A percentile compares a stretch with the other conserved stretches of the same genome.
Conservation (phyloP, 2,797 vertebrate genomes). For the Chaenodraco wilsoni region DNA sequence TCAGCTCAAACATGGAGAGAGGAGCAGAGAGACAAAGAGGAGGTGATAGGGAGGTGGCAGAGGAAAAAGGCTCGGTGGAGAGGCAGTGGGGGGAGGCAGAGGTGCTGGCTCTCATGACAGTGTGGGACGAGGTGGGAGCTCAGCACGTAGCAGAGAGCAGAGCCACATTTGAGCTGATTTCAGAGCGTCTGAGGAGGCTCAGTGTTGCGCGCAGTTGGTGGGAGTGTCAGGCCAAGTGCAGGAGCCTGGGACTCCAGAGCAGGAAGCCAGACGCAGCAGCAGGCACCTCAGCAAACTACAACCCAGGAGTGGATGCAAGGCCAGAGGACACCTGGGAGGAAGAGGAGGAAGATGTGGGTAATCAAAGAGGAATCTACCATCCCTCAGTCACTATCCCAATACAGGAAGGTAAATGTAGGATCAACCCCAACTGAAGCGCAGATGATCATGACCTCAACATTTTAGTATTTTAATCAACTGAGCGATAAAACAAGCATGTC, state of each 20-base stretch:
- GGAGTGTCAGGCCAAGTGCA: conserved; percentile 91
- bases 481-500: not conserved
- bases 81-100: conserved; percentile 90
- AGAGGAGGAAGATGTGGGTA: conserved; percentile 73
- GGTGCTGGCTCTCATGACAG: conserved; percentile 88
- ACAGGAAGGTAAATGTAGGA: conserved; percentile 76
- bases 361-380: conserved; percentile 59
- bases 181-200: conserved; percentile 90
- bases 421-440: conserved; percentile 22
- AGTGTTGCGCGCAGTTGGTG: conserved; percentile 90
- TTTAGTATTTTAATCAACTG: conserved; percentile 2
- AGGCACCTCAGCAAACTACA: conserved; percentile 83
- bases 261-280: conserved; percentile 84
- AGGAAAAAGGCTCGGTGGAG: conserved; percentile 64
- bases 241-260: conserved; percentile 87
- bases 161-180: conserved; percentile 91
- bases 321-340: conserved; percentile 69
- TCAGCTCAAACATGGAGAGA: conserved; percentile 95
- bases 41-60: conserved; percentile 82
- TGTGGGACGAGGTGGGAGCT: conserved; percentile 90
- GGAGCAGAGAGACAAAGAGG: conserved; percentile 89
- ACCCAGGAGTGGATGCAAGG: conserved; percentile 81
- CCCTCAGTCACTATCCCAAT: conserved; percentile 64
- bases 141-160: conserved; percentile 87
- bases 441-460: not conserved